Evolutionary conservation across 2,888 invertebrate species (phyloP), one percentile per base, ranked within the genome.

Genomic region (Argyresthia albistria): DNA sequence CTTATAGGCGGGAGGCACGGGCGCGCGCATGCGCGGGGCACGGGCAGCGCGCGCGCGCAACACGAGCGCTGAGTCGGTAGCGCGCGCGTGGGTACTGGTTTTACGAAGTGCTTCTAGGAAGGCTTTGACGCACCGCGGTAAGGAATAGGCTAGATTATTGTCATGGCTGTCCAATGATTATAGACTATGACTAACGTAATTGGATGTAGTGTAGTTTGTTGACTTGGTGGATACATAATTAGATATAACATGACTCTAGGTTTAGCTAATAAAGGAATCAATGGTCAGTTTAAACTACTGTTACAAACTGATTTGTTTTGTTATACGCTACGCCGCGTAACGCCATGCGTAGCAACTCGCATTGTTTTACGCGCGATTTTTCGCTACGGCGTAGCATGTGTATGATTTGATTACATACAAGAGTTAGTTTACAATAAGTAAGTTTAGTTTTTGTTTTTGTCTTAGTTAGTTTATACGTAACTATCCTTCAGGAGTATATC

Each of bases 71-170:
- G 25, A 25, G 25, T 25, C 6, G n/a, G 75, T 74, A 78, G 80
- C 84, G 80, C 79, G 83, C 81, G 82, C 79, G 72, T 65, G 65
- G 64, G 64, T 70, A 79, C 81, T 74, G 68, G 82, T 81, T 82
- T 74, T 76, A 76, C 71, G 60, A 67, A 73, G 71, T 65, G 73
- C 71, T 83, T 80, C 84, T 80, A 80, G 77, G 83, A 80, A 69
- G 65, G 70, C 83, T 84, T 86, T 86, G 83, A 80, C 74, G 72
- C 69, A 71, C 78, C 50, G 50, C 42, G 15, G 37, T 45, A 9
- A 45, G 45, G 9, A 25, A 11, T 45, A 45, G 45, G 45, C 45
- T 45, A 8, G 45, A 42, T 42, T 45, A 14, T 45, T 12, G 14
- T 14, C 12, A 45, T 12, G n/a, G 14, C 15, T 45, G 12, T 7